Evolutionary conservation across 2,888 invertebrate genomes (phyloP).

Genomic region (Invenusta paracnida): DNA sequence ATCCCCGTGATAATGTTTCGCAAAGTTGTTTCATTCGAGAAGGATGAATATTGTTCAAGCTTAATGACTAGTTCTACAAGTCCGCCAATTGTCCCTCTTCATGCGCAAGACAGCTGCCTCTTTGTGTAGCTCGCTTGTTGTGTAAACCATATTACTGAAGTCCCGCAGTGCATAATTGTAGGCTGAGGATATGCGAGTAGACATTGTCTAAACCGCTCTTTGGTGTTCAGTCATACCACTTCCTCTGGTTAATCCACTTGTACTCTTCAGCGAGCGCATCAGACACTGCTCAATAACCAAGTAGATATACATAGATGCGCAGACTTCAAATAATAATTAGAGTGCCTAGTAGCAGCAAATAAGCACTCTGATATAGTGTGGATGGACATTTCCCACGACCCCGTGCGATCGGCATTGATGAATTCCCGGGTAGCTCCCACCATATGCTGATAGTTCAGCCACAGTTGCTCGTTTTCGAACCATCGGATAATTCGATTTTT

Average conservation of each 20-base stretch:
- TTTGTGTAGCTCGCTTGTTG: slow-evolving; percentile 46
- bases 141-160: slow-evolving; percentile 38
- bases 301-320: no score
- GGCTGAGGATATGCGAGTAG: slow-evolving; percentile 39
- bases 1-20: slow-evolving; percentile 44
- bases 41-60: slow-evolving; percentile 9
- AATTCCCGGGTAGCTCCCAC: neutral
- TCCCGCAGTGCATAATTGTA: slow-evolving; percentile 45
- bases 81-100: slow-evolving; percentile 37
- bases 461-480: no score
- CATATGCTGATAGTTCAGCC: neutral
- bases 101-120: slow-evolving; percentile 42
- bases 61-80: neutral
- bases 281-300: neutral
- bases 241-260: neutral
- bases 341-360: neutral
- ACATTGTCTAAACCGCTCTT: slow-evolving; percentile 44
- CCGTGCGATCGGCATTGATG: neutral
- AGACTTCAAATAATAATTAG: neutral
- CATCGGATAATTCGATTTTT: no score
- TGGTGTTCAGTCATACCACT: slow-evolving; percentile 43
- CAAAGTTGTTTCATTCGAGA: slow-evolving; percentile 42
- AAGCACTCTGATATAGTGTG: neutral
- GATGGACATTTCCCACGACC: neutral
- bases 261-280: neutral